These are phyloP conservation scores for Leucopsar rothschildi DNA, from an alignment of 2,113 vertebrate genomes.

Conservation along the genomic window DNA sequence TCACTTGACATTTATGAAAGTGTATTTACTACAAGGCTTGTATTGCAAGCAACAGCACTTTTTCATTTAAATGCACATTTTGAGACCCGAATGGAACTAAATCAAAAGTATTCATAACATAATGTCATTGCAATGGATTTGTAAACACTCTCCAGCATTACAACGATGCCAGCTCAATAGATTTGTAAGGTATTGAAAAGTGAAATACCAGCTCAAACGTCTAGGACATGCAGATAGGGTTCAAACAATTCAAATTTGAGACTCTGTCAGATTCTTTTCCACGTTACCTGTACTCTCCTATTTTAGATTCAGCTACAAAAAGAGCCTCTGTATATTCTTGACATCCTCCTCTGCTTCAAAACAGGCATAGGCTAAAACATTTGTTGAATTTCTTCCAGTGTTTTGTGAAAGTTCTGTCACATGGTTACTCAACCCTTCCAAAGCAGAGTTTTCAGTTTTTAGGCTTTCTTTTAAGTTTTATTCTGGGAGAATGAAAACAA, in stretches of 20 bases:
- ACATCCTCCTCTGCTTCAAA: not conserved
- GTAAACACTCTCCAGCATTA: not conserved
- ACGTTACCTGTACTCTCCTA: not conserved
- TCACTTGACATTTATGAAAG: slow-evolving; percentile 33
- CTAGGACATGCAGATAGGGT: not conserved
- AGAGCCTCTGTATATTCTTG: not conserved
- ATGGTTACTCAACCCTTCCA: not conserved
- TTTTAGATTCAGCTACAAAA: not conserved
- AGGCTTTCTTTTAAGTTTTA: not conserved
- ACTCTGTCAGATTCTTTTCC: not conserved
- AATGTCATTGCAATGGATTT: not conserved
- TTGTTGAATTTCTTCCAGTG: not conserved
- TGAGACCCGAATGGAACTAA: not conserved
- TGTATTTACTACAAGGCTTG: not conserved
- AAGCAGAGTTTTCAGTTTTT: not conserved
- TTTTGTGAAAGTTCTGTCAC: not conserved
- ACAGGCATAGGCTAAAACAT: not conserved
- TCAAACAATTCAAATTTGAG: not conserved
- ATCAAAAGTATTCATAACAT: not conserved
- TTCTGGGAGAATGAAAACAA: not conserved
- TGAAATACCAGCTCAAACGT: not conserved
- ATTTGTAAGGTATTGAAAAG: not conserved
- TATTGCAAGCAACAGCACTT: not conserved
- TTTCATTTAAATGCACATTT: slow-evolving; percentile 30
- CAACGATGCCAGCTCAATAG: not conserved